phyloP scores from a whole-genome alignment of 2,797 vertebrate species.

The Arremon aurantiirostris region DNA sequence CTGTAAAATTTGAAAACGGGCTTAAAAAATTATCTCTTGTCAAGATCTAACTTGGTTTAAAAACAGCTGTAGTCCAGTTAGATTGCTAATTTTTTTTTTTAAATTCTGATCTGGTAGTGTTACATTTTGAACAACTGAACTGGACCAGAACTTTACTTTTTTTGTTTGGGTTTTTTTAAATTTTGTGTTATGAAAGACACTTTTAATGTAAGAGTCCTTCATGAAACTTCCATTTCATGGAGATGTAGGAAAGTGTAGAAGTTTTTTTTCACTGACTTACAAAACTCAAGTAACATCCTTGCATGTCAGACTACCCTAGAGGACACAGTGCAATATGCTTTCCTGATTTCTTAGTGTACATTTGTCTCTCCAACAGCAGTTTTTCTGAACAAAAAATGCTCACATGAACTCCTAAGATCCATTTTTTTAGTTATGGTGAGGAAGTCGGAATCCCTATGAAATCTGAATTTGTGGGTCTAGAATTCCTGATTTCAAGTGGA shows the following conservation, averaged over 20 bases:
- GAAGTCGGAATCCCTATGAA: fast-evolving
- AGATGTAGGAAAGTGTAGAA: background rate
- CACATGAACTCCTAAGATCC: background rate
- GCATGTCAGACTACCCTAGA: background rate
- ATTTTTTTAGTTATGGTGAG: background rate
- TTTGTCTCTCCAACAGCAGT: background rate
- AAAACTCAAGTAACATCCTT: background rate
- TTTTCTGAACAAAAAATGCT: background rate
- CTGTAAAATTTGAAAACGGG: background rate
- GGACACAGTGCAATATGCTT: background rate
- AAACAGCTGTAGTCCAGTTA: background rate
- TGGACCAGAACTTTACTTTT: background rate
- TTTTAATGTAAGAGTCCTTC: background rate
- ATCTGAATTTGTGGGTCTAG: background rate
- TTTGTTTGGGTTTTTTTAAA: background rate
- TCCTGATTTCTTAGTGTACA: background rate
- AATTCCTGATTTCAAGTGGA: background rate
- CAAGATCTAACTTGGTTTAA: background rate
- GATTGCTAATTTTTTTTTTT: fast-evolving
- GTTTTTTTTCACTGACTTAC: background rate
- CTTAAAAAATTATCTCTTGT: background rate
- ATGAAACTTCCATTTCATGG: fast-evolving
- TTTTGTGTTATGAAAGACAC: background rate
- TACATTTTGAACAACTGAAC: background rate
- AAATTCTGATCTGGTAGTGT: background rate